Conservation (phyloP, 2,113 vertebrate species). For the Peromyscus maniculatus region DNA sequence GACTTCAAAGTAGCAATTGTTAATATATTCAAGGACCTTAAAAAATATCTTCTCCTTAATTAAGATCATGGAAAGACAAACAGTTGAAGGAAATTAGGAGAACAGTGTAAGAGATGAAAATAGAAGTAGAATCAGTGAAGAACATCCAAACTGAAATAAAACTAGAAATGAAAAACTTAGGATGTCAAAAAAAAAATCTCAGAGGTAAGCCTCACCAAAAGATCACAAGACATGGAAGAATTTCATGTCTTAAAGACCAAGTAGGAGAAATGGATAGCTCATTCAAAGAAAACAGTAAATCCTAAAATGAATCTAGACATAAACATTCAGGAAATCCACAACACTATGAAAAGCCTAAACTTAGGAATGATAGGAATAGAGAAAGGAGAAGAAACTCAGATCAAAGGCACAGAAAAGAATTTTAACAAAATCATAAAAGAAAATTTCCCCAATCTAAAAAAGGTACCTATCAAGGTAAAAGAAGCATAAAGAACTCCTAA, state of each 20-base stretch:
- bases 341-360: not conserved
- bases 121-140: not conserved
- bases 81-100: not conserved
- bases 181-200: not conserved
- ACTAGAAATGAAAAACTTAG: not conserved
- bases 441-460: not conserved
- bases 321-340: not conserved
- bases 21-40: not conserved
- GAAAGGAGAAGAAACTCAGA: not conserved
- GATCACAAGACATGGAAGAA: not conserved
- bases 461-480: not conserved
- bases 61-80: not conserved
- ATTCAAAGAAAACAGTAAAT: not conserved
- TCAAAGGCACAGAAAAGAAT: not conserved
- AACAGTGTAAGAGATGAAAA: not conserved
- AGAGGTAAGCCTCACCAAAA: not conserved
- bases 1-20: not conserved
- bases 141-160: not conserved
- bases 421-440: not conserved
- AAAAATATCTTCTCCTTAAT: not conserved
- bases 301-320: not conserved
- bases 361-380: not conserved
- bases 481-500: not conserved
- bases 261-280: not conserved
- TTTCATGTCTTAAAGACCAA: not conserved